phyloP scores from a whole-genome alignment of 2,797 vertebrate genomes.

The Austrolebias charrua region DNA sequence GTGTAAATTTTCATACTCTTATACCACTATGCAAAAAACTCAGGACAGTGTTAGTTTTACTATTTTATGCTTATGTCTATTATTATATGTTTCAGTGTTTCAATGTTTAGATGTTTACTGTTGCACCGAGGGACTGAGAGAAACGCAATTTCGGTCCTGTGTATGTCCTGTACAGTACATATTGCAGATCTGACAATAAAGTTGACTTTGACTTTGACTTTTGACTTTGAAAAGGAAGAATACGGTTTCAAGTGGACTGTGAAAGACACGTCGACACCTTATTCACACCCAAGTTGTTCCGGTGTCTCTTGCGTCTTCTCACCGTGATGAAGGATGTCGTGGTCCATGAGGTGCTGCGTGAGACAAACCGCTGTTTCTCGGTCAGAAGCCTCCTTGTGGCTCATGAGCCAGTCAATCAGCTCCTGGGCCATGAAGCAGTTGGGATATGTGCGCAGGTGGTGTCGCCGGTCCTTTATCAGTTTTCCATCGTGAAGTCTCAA shows the following conservation, averaged over 20 bases:
- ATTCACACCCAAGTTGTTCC: not conserved
- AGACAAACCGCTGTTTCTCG: conserved; percentile 80
- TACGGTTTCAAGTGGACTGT: not conserved
- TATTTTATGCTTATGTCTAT: too few species aligned
- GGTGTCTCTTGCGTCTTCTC: conserved; percentile 21
- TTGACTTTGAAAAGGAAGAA: conserved; percentile 22
- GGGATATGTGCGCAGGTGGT: conserved; percentile 85
- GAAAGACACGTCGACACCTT: not conserved
- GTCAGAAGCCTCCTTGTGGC: conserved; percentile 85
- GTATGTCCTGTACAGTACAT: too few species aligned
- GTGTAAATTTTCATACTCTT: too few species aligned
- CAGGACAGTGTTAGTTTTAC: too few species aligned
- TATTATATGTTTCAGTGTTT: too few species aligned
- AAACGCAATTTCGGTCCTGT: too few species aligned
- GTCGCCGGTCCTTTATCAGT: conserved; percentile 85
- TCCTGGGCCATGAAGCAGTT: conserved; percentile 90
- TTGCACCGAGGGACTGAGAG: too few species aligned
- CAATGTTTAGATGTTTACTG: too few species aligned
- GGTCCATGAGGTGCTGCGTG: conserved; percentile 89
- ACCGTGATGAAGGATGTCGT: conserved; percentile 90
- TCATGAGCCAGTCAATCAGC: conserved; percentile 85
- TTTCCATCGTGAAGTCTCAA: conserved; percentile 87
- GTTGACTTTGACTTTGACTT: too few species aligned
- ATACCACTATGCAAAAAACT: too few species aligned
- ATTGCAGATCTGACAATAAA: too few species aligned